A percentile compares a stretch with the other conserved stretches of the same genome.
phyloP scores from a whole-genome alignment of 2,888 invertebrate genomes.

The Andrena chrysosceles region DNA sequence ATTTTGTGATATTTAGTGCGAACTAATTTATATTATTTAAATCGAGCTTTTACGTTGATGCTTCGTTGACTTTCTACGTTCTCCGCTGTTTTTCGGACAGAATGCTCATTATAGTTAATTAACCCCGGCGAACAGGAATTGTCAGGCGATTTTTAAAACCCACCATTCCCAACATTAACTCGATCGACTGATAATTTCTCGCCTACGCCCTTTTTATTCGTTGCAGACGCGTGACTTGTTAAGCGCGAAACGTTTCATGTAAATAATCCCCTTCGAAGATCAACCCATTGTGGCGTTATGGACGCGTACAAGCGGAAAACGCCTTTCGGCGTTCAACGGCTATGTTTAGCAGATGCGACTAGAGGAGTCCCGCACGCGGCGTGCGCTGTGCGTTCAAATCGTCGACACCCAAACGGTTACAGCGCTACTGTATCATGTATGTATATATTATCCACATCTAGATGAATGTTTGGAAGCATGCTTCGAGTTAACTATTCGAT shows the following conservation, averaged over 20 bases:
- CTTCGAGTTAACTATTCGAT: background rate
- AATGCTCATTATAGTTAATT: background rate
- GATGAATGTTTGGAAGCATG: background rate
- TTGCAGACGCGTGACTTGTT: background rate
- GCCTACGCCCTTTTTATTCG: background rate
- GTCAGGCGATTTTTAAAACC: background rate
- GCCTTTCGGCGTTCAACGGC: no score
- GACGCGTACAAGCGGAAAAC: no score
- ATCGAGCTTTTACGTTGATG: background rate
- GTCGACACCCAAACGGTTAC: no score
- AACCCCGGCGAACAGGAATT: background rate
- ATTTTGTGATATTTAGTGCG: constrained; percentile 38
- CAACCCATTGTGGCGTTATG: background rate
- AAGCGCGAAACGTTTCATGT: background rate
- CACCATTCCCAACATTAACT: no score
- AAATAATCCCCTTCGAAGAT: background rate
- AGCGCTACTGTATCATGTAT: constrained; percentile 9
- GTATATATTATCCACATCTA: constrained; percentile 1
- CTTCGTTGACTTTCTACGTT: background rate
- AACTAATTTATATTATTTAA: constrained; percentile 27
- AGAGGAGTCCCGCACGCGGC: no score
- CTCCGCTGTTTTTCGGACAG: background rate
- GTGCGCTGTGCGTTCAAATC: no score
- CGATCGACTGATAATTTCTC: background rate
- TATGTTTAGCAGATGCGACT: no score